phyloP scores from a whole-genome alignment of 1,140 invertebrate genomes.

The Gerris buenoi region DNA sequence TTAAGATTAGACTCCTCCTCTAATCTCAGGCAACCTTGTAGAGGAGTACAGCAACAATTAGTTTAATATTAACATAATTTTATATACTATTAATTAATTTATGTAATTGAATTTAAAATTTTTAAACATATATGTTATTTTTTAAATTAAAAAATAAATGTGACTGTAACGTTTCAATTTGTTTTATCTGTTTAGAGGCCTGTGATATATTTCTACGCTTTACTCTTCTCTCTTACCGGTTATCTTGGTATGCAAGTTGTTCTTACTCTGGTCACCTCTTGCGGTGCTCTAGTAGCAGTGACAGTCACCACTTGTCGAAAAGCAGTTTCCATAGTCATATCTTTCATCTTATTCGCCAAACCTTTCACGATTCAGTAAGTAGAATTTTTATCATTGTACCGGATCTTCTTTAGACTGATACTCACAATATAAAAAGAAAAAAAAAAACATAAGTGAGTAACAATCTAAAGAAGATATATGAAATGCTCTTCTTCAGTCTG shows the following conservation, averaged over 20 bases:
- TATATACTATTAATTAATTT: no score
- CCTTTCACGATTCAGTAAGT: slow-evolving; percentile 86
- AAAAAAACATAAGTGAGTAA: background rate
- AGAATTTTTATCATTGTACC: background rate
- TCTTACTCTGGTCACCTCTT: slow-evolving; percentile 65
- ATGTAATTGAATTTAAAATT: no score
- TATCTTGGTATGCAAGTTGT: slow-evolving; percentile 88
- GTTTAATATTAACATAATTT: no score
- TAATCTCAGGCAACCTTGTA: no score
- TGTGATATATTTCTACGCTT: slow-evolving; percentile 68
- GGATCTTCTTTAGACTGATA: background rate
- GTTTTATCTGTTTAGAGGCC: slow-evolving; percentile 58
- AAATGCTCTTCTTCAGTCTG: no score
- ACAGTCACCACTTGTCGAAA: slow-evolving; percentile 79
- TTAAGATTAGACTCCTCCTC: no score
- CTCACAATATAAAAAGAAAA: background rate
- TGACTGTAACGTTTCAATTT: no score
- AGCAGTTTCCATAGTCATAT: slow-evolving; percentile 79
- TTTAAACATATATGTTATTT: no score
- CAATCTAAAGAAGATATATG: background rate
- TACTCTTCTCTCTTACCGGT: slow-evolving; percentile 73
- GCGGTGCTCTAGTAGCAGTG: slow-evolving; percentile 79
- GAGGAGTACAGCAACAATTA: no score
- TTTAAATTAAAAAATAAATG: no score
- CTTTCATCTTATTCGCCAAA: slow-evolving; percentile 86